Evolutionary conservation across 2,888 invertebrate genomes (phyloP).

Genomic region (Nezara viridula): DNA sequence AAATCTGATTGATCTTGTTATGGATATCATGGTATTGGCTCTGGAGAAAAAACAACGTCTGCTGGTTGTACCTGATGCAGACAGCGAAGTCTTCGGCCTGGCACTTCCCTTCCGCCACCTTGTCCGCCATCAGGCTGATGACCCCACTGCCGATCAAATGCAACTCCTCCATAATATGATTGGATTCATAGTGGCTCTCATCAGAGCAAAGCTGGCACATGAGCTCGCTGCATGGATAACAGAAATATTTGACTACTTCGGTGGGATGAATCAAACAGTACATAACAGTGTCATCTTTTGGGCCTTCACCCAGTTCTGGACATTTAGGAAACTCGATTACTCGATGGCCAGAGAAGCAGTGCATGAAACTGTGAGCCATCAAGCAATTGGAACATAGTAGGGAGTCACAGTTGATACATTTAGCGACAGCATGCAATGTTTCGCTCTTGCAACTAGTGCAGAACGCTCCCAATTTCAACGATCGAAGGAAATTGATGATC

Average conservation of each 20-base stretch:
- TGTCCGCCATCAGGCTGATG: conserved; percentile 83
- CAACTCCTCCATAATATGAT: conserved; percentile 90
- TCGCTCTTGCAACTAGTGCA: conserved; percentile 98
- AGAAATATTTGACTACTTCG: conserved; percentile 93
- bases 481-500: conserved; percentile 71
- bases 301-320: conserved; percentile 68
- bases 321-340: conserved; percentile 75
- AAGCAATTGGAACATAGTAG: conserved; percentile 97
- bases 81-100: conserved; percentile 90
- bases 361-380: conserved; percentile 99
- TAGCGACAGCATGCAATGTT: conserved; percentile 93
- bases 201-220: conserved; percentile 96
- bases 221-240: conserved; percentile 91
- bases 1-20: conserved; percentile 95
- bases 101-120: conserved; percentile 86
- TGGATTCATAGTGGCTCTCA: conserved; percentile 83
- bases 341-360: conserved; percentile 97
- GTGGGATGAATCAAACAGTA: conserved; percentile 90
- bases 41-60: conserved; percentile 83
- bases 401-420: conserved; percentile 96
- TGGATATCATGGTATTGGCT: conserved; percentile 92
- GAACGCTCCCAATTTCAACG: conserved; percentile 70
- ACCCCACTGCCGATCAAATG: conserved; percentile 86
- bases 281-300: conserved; percentile 74
- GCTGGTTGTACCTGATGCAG: conserved; percentile 88